Percentiles rank a stretch among this genome's conserved stretches.
phyloP scores from a whole-genome alignment of 2,888 invertebrate species.

The Bombyx huttoni region DNA sequence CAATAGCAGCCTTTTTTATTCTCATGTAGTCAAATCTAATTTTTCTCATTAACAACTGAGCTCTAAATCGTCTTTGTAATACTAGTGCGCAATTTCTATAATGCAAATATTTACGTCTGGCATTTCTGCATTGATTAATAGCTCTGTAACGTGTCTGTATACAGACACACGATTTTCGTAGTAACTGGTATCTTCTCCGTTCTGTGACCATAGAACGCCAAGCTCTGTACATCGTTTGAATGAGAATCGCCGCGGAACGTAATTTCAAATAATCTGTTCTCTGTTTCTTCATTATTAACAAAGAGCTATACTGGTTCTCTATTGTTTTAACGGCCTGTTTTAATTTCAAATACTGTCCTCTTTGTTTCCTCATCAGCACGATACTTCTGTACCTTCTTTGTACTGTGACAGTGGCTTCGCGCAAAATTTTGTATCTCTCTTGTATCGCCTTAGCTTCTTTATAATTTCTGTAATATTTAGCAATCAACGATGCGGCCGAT shows the following conservation, averaged over 20 bases:
- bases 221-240: constrained; percentile 48
- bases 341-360: constrained; percentile 31
- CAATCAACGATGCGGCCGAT: constrained; percentile 14
- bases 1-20: constrained; percentile 13
- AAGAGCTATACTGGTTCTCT: constrained; percentile 49
- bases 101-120: constrained; percentile 27
- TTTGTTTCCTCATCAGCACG: constrained; percentile 35
- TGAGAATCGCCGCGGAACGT: constrained; percentile 15
- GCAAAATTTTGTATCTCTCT: constrained; percentile 39
- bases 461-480: constrained; percentile 17
- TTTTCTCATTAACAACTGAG: constrained; percentile 32
- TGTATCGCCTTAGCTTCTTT: constrained; percentile 25
- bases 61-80: constrained; percentile 49
- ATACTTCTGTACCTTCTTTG: constrained; percentile 49
- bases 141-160: constrained; percentile 57
- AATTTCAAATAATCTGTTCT: constrained; percentile 28
- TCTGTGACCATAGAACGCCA: constrained; percentile 33
- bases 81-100: constrained; percentile 16
- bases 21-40: constrained; percentile 36
- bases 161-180: constrained; percentile 31
- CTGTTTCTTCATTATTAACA: constrained; percentile 31
- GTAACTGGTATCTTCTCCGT: constrained; percentile 34
- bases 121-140: constrained; percentile 21
- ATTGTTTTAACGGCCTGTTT: constrained; percentile 28
- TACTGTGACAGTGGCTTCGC: constrained; percentile 36